These are phyloP conservation scores for Plebejus melissa DNA, from an alignment of 2,888 invertebrate genomes.

Conservation along the genomic window DNA sequence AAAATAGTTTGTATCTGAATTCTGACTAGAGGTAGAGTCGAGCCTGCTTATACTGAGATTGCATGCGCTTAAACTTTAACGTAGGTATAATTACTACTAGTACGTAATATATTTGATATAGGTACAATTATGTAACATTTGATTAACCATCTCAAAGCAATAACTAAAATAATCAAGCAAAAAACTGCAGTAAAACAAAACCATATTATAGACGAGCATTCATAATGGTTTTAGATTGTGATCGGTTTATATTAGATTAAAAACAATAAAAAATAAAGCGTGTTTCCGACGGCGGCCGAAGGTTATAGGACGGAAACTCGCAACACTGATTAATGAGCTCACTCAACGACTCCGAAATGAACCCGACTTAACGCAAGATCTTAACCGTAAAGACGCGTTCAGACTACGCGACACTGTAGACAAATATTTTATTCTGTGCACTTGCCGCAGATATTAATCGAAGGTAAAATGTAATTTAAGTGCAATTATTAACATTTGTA, in stretches of 20 bases:
- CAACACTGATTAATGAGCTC: conserved; percentile 67
- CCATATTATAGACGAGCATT: conserved; percentile 23
- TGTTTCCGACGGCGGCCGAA: conserved; percentile 58
- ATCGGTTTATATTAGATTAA: conserved; percentile 69
- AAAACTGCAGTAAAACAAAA: conserved; percentile 6
- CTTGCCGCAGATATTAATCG: too few species aligned
- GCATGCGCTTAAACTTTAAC: not conserved
- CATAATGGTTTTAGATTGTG: conserved; percentile 44
- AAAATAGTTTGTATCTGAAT: not conserved
- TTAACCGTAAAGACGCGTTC: conserved; percentile 40
- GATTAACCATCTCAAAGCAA: not conserved
- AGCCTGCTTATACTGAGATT: not conserved
- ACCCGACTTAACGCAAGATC: conserved; percentile 58
- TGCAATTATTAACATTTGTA: too few species aligned
- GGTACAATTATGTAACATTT: too few species aligned
- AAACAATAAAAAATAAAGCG: conserved; percentile 74
- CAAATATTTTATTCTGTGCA: not conserved
- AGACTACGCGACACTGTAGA: not conserved
- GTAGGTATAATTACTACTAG: too few species aligned
- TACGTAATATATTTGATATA: too few species aligned
- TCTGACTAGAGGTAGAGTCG: too few species aligned
- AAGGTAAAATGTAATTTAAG: too few species aligned
- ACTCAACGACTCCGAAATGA: conserved; percentile 65
- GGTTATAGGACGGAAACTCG: conserved; percentile 53
- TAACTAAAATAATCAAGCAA: not conserved